A percentile compares a stretch with the other conserved stretches of the same genome.
Evolutionary conservation across 2,888 invertebrate species (phyloP).

Genomic region (Litoditis marina): DNA sequence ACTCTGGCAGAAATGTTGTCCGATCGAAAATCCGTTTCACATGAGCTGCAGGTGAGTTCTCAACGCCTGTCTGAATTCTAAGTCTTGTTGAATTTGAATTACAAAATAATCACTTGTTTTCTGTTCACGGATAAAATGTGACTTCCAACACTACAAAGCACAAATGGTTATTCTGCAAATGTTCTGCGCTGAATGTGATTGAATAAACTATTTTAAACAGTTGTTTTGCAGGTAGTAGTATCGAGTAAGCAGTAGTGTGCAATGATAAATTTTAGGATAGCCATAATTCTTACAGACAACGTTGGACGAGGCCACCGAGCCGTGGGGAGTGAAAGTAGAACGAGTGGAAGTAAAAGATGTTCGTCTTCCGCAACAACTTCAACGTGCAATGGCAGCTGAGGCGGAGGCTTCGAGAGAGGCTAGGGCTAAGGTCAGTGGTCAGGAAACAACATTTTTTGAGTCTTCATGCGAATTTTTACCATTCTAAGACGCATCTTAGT

Average conservation of each 20-base stretch:
- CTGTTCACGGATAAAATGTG: background rate
- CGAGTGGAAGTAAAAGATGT: conserved; percentile 71
- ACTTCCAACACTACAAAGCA: too few relatives aligned
- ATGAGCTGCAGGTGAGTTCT: conserved; percentile 54
- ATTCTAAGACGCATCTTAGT: too few relatives aligned
- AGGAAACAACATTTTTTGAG: background rate
- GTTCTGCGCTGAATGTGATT: too few relatives aligned
- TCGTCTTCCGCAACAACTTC: conserved; percentile 83
- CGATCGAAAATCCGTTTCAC: conserved; percentile 86
- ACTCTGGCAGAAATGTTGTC: conserved; percentile 93
- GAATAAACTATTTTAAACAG: too few relatives aligned
- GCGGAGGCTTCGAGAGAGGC: conserved; percentile 90
- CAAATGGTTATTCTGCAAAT: too few relatives aligned
- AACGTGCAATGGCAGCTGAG: conserved; percentile 92
- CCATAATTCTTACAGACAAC: conserved; percentile 61
- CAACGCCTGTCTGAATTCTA: background rate
- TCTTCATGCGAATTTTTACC: too few relatives aligned
- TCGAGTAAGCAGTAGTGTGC: too few relatives aligned
- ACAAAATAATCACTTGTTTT: background rate
- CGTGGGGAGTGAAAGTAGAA: conserved; percentile 66
- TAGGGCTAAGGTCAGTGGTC: conserved; percentile 46
- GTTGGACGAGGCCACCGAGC: conserved; percentile 65
- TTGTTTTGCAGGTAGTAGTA: too few relatives aligned
- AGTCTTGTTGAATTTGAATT: background rate
- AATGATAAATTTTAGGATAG: too few relatives aligned